phyloP scores from a whole-genome alignment of 2,888 invertebrate genomes.

The Machimus rusticus region DNA sequence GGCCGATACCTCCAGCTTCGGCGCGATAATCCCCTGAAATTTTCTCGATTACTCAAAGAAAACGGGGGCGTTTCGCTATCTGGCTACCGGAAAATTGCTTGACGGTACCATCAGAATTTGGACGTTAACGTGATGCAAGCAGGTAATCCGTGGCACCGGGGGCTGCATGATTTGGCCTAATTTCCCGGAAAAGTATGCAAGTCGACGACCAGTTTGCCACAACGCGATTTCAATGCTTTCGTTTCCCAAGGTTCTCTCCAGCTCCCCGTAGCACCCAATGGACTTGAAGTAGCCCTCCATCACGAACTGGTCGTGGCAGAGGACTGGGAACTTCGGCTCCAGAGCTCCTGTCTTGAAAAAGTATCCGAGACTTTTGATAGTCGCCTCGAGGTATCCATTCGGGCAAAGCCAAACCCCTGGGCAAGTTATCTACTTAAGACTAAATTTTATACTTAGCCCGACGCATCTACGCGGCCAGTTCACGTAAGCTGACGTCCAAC shows the following conservation, averaged over 20 bases:
- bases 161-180: slow-evolving; percentile 56
- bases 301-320: slow-evolving; percentile 58
- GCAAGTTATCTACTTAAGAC: slow-evolving; percentile 56
- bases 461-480: neutral
- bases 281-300: slow-evolving; percentile 61
- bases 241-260: slow-evolving; percentile 54
- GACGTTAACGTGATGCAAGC: slow-evolving; percentile 56
- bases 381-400: slow-evolving; percentile 58
- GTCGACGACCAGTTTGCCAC: slow-evolving; percentile 60
- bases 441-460: neutral
- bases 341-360: slow-evolving; percentile 59
- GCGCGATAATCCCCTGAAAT: slow-evolving; percentile 58
- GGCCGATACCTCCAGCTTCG: slow-evolving; percentile 58
- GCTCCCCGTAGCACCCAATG: slow-evolving; percentile 52
- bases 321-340: slow-evolving; percentile 59
- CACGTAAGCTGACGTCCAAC: neutral
- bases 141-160: slow-evolving; percentile 53
- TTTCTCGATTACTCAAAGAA: neutral
- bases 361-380: slow-evolving; percentile 60
- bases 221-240: slow-evolving; percentile 59
- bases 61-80: neutral
- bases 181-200: slow-evolving; percentile 58
- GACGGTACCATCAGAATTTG: slow-evolving; percentile 60
- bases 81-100: slow-evolving; percentile 57
- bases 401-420: slow-evolving; percentile 62